Evolutionary conservation across 2,888 invertebrate species (phyloP).

Genomic region (Morpho helenor): DNA sequence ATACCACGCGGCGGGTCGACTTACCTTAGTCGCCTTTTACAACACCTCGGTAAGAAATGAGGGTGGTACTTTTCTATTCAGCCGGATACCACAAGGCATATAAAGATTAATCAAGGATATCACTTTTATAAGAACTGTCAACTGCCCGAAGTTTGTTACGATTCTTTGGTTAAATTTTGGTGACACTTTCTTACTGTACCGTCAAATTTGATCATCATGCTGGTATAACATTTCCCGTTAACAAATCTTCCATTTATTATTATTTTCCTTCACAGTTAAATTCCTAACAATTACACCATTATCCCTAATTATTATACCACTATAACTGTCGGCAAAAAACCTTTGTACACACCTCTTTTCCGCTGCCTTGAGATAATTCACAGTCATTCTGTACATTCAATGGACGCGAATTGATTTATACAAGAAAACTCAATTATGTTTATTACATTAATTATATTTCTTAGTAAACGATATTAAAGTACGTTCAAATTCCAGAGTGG

Average conservation of each 20-base stretch:
- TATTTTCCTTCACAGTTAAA: conserved; percentile 9
- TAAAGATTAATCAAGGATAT: too few species aligned
- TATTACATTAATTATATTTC: conserved; percentile 17
- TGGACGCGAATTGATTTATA: conserved; percentile 7
- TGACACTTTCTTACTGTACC: too few species aligned
- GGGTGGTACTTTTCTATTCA: too few species aligned
- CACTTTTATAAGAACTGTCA: too few species aligned
- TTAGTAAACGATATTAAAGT: conserved; percentile 4
- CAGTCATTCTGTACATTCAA: conserved; percentile 15
- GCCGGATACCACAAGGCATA: too few species aligned
- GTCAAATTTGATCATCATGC: too few species aligned
- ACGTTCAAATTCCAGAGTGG: not conserved
- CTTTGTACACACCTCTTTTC: conserved; percentile 19
- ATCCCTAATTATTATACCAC: conserved; percentile 4
- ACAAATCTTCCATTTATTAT: not conserved
- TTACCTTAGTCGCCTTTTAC: too few species aligned
- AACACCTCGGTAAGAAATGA: too few species aligned
- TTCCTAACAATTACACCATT: conserved; percentile 21
- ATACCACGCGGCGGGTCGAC: too few species aligned
- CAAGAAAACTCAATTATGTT: conserved; percentile 18
- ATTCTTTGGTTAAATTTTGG: too few species aligned
- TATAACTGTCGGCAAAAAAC: conserved; percentile 17
- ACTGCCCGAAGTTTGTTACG: too few species aligned
- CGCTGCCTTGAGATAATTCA: conserved; percentile 26
- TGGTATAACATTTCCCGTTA: conserved; percentile 7